phyloP scores from a whole-genome alignment of 1,140 invertebrate species.

The Homalodisca vitripennis region DNA sequence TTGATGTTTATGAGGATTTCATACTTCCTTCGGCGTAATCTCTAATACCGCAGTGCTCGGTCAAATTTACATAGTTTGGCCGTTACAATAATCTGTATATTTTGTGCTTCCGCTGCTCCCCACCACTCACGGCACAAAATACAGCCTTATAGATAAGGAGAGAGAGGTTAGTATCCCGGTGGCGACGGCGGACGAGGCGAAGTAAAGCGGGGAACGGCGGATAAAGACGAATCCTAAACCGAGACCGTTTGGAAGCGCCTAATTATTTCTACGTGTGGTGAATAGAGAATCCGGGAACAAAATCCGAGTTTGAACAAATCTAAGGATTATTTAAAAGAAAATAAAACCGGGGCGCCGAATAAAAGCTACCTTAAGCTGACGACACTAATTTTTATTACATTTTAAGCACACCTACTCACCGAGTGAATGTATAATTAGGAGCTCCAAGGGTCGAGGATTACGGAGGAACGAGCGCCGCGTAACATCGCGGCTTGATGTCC shows the following conservation, averaged over 20 bases:
- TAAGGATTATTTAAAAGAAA: constrained; percentile 30
- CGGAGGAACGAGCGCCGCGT: neutral
- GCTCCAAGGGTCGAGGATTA: constrained; percentile 26
- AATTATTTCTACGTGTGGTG: neutral
- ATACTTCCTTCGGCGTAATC: constrained; percentile 7
- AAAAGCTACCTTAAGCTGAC: constrained; percentile 15
- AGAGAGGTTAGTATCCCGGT: neutral
- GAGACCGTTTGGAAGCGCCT: neutral
- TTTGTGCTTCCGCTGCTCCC: neutral
- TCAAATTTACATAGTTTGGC: constrained; percentile 7
- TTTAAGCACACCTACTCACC: constrained; percentile 29
- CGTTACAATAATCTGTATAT: constrained; percentile 22
- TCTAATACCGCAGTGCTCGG: neutral
- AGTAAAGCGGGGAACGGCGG: too few relatives aligned
- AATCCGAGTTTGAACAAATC: constrained; percentile 13
- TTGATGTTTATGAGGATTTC: neutral
- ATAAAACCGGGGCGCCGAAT: constrained; percentile 1
- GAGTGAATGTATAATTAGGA: constrained; percentile 27
- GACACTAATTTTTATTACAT: constrained; percentile 32
- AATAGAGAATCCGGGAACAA: neutral
- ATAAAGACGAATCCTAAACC: too few relatives aligned
- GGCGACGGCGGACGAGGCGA: too few relatives aligned
- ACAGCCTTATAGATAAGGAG: neutral
- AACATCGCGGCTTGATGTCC: constrained; percentile 27
- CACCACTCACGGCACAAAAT: constrained; percentile 6